Evolutionary conservation across 2,797 vertebrate species (phyloP).

Genomic region (Melanotaenia parkinsoni): DNA sequence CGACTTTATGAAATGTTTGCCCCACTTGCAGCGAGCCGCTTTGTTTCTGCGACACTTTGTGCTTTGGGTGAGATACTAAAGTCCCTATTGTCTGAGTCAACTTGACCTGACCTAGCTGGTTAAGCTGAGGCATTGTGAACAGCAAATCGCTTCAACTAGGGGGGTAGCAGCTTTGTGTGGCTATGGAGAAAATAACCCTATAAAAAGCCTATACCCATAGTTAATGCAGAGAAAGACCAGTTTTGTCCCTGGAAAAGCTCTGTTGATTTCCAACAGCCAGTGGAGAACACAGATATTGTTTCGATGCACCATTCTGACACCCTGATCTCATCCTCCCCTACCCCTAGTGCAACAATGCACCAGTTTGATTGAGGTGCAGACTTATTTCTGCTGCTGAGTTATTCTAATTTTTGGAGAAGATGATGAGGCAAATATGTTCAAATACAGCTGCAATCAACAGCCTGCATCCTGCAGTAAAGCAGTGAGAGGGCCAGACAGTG

Average conservation of each 20-base stretch:
- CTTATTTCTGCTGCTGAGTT: conserved; percentile 45
- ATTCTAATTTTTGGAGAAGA: conserved; percentile 58
- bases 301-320: conserved; percentile 41
- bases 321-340: conserved; percentile 50
- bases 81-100: conserved; percentile 87
- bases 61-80: conserved; percentile 85
- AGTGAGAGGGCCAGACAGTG: conserved; percentile 80
- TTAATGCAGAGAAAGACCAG: conserved; percentile 81
- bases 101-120: conserved; percentile 90
- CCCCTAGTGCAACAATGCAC: conserved; percentile 61
- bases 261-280: conserved; percentile 78
- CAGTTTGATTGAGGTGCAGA: conserved; percentile 16
- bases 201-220: conserved; percentile 82
- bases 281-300: conserved; percentile 66
- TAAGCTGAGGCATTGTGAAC: conserved; percentile 88
- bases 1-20: conserved; percentile 81
- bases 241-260: conserved; percentile 79
- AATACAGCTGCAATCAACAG: conserved; percentile 76
- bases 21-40: conserved; percentile 78
- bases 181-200: conserved; percentile 82
- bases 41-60: conserved; percentile 83
- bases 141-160: conserved; percentile 87
- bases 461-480: conserved; percentile 72
- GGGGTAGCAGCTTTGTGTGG: conserved; percentile 84
- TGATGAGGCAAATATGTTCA: conserved; percentile 67